These are phyloP conservation scores for Tauraco hartlaubi DNA, from an alignment of 2,797 vertebrate genomes.

Conservation along the genomic window DNA sequence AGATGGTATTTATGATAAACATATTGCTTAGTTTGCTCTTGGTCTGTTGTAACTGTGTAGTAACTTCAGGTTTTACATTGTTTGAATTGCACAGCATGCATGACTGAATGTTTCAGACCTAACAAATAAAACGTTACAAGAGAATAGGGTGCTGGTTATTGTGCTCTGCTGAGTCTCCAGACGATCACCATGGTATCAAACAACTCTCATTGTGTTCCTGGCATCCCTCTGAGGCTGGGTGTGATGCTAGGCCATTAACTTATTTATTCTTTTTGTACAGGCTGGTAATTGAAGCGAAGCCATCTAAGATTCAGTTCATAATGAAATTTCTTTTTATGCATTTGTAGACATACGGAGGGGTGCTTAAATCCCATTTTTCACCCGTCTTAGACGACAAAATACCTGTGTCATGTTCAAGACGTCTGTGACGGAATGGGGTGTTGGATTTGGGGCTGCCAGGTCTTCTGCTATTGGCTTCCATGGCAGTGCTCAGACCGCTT, in stretches of 20 bases:
- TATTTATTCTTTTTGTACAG: not conserved
- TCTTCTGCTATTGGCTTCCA: not conserved
- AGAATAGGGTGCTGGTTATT: not conserved
- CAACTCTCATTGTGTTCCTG: not conserved
- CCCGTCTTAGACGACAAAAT: not conserved
- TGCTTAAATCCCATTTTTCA: not conserved
- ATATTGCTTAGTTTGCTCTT: not conserved
- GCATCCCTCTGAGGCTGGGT: not conserved
- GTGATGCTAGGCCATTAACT: not conserved
- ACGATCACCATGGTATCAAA: not conserved
- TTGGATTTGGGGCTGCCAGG: not conserved
- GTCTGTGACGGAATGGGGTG: not conserved
- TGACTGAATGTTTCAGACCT: not conserved
- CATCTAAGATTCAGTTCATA: not conserved
- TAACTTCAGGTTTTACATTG: not conserved
- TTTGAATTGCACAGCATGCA: not conserved
- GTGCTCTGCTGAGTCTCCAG: not conserved
- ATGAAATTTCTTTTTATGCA: not conserved
- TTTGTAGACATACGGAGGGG: not conserved
- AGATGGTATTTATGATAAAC: not conserved
- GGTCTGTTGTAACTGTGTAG: not conserved
- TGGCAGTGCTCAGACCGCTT: not conserved
- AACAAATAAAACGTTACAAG: conserved; percentile 7
- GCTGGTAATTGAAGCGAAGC: not conserved
- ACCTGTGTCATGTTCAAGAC: not conserved